These are phyloP conservation scores for Caenorhabditis virilis DNA, from an alignment of 2,888 invertebrate species.

Conservation along the genomic window DNA sequence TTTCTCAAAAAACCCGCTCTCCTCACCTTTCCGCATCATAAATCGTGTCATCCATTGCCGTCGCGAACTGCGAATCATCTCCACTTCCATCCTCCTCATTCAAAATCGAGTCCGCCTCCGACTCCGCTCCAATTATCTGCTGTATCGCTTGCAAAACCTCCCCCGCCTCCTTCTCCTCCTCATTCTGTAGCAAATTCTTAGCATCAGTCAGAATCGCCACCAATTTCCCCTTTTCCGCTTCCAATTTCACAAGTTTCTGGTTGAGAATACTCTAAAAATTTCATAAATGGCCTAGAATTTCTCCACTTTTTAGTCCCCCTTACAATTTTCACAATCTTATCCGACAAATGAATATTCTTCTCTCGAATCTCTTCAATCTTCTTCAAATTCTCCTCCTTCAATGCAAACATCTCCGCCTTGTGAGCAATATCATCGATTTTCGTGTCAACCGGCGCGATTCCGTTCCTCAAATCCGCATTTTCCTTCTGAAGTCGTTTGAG, in stretches of 20 bases:
- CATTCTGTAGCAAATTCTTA: not conserved
- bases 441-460: slow-evolving; percentile 15
- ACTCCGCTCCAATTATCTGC: slow-evolving; percentile 8
- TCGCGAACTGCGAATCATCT: slow-evolving; percentile 9
- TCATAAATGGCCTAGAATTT: not conserved
- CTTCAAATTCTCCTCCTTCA: slow-evolving; percentile 20
- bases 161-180: slow-evolving; percentile 19
- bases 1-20: no score
- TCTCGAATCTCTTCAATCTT: slow-evolving; percentile 20
- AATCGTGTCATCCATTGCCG: slow-evolving; percentile 16
- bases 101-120: slow-evolving; percentile 5
- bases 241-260: slow-evolving; percentile 5
- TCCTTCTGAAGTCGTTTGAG: slow-evolving; percentile 73
- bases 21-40: slow-evolving; percentile 22
- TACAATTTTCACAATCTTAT: slow-evolving; percentile 25
- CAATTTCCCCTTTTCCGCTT: slow-evolving; percentile 18
- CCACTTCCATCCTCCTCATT: slow-evolving; percentile 10
- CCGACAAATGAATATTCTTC: slow-evolving; percentile 20
- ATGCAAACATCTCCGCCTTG: slow-evolving; percentile 9
- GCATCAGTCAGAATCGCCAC: not conserved
- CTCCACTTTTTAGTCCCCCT: slow-evolving; percentile 1
- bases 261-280: slow-evolving; percentile 16
- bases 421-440: slow-evolving; percentile 6
- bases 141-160: slow-evolving; percentile 14
- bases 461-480: slow-evolving; percentile 27